Evolutionary conservation across 2,113 vertebrate species (phyloP).

Genomic region (Perca fluviatilis): DNA sequence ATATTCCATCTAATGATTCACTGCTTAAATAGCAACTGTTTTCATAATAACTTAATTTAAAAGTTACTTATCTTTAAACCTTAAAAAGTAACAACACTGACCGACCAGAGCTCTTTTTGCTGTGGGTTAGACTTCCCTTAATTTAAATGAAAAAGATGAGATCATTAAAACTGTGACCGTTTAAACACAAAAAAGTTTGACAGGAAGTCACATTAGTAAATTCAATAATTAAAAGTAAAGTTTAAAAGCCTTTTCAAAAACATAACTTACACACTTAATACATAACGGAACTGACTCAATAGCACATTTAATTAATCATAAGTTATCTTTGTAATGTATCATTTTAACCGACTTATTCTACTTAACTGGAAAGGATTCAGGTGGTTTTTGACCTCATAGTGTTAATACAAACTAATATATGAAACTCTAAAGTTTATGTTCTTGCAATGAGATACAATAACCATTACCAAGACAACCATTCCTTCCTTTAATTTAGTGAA

Average conservation of each 20-base stretch:
- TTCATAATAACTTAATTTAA: neutral
- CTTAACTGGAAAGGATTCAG: neutral
- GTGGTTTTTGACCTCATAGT: neutral
- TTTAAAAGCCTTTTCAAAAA: neutral
- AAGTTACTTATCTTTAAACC: neutral
- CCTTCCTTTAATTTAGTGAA: neutral
- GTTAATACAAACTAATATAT: no score
- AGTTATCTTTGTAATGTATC: neutral
- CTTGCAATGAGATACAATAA: no score
- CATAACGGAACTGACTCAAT: neutral
- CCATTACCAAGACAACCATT: no score
- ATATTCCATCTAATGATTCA: neutral
- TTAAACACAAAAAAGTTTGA: neutral
- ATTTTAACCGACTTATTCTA: neutral
- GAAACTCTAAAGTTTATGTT: no score
- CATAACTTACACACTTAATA: neutral
- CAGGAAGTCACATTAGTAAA: neutral
- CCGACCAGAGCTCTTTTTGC: neutral
- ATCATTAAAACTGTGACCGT: neutral
- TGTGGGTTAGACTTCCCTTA: neutral
- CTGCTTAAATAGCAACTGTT: neutral
- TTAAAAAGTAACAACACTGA: neutral
- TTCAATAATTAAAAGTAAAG: neutral
- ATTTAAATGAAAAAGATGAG: neutral
- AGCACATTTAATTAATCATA: neutral